phyloP scores from a whole-genome alignment of 2,888 invertebrate genomes.

The Dynastes tityus region DNA sequence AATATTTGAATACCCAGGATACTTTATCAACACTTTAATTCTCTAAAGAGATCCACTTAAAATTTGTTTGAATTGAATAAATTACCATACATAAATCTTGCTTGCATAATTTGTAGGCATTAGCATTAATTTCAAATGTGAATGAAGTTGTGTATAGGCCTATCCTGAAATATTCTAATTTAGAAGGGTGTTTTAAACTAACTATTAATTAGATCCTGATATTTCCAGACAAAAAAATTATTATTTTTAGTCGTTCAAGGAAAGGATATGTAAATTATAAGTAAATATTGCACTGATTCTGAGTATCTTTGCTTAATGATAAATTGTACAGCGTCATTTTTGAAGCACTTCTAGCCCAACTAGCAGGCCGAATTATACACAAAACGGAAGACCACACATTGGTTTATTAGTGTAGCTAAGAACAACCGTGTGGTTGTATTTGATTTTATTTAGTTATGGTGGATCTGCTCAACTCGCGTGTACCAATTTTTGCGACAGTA shows the following conservation, averaged over 20 bases:
- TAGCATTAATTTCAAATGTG: not conserved
- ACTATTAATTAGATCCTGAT: not conserved
- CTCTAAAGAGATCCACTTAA: not conserved
- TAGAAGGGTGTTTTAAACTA: constrained; percentile 8
- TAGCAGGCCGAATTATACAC: too few relatives aligned
- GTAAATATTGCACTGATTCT: too few relatives aligned
- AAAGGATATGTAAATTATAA: too few relatives aligned
- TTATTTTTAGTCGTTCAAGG: not conserved
- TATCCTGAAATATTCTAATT: not conserved
- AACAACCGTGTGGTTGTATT: too few relatives aligned
- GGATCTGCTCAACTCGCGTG: too few relatives aligned
- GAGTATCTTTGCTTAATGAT: too few relatives aligned
- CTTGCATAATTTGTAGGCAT: not conserved
- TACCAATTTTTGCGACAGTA: too few relatives aligned
- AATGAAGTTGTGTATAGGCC: not conserved
- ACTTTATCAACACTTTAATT: not conserved
- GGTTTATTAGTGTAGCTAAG: too few relatives aligned
- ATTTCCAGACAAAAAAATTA: not conserved
- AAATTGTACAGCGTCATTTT: too few relatives aligned
- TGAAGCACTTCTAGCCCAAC: too few relatives aligned
- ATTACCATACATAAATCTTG: constrained; percentile 2
- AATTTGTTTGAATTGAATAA: constrained; percentile 19
- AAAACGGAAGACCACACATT: too few relatives aligned
- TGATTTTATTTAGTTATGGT: too few relatives aligned
- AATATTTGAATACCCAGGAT: not conserved